Evolutionary conservation across 1,140 invertebrate genomes (phyloP).

Genomic region (Lerema accius): DNA sequence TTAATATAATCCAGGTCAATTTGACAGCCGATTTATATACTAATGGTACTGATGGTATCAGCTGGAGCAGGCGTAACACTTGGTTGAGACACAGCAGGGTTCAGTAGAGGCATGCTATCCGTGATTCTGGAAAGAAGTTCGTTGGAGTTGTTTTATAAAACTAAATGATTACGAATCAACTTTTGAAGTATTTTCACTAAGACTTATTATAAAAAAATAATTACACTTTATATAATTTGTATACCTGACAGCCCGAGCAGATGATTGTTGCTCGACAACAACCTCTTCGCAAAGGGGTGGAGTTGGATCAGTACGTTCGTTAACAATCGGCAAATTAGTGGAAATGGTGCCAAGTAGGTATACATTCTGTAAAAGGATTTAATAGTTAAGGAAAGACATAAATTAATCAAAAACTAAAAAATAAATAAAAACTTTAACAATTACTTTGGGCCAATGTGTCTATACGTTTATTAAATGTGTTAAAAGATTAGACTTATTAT

Average conservation of each 20-base stretch:
- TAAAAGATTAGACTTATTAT: no score
- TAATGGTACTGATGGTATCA: conserved; percentile 76
- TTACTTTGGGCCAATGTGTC: no score
- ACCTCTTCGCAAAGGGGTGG: conserved; percentile 61
- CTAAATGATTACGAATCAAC: no score
- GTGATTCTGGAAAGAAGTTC: conserved; percentile 64
- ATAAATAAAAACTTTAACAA: no score
- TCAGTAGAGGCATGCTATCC: conserved; percentile 71
- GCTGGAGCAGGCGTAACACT: conserved; percentile 66
- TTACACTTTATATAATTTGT: no score
- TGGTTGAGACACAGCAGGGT: conserved; percentile 67
- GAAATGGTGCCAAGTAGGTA: conserved; percentile 67
- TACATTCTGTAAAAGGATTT: conserved; percentile 67
- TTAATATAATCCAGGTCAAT: conserved; percentile 2
- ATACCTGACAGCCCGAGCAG: conserved; percentile 58
- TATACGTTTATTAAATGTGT: no score
- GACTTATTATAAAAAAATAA: conserved; percentile 14
- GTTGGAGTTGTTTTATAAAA: no score
- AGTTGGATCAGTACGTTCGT: conserved; percentile 45
- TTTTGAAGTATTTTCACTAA: no score
- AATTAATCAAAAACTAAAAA: no score
- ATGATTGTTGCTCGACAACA: conserved; percentile 49
- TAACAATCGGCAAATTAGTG: conserved; percentile 66
- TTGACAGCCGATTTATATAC: conserved; percentile 57
- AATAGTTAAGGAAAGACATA: no score